Evolutionary conservation across 2,888 invertebrate species (phyloP).

Genomic region (Malachius bipustulatus): DNA sequence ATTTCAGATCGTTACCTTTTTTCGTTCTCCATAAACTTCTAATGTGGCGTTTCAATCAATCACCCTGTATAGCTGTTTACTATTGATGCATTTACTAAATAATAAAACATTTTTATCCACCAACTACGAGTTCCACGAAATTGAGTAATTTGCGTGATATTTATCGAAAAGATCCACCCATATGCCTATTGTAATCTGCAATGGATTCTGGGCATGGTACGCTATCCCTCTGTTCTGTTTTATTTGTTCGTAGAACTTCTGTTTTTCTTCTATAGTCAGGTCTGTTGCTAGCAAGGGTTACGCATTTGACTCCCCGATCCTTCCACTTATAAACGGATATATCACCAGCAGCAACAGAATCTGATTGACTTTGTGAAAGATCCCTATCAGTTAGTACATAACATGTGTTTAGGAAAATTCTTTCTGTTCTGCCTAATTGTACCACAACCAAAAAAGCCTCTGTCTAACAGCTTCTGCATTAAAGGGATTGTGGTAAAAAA

Average conservation of each 20-base stretch:
- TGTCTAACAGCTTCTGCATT: conserved; percentile 2
- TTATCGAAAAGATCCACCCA: conserved; percentile 5
- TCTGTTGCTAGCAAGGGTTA: conserved; percentile 6
- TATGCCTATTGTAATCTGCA: conserved; percentile 7
- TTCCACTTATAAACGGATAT: conserved; percentile 6
- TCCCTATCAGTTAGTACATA: conserved; percentile 3
- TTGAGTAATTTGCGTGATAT: conserved; percentile 4
- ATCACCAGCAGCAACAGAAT: conserved; percentile 5
- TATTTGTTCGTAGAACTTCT: conserved; percentile 4
- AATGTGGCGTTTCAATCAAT: too few relatives aligned
- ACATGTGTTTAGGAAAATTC: conserved; percentile 1
- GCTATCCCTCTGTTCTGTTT: conserved; percentile 1
- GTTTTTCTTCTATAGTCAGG: neutral
- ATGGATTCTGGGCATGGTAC: conserved; percentile 4
- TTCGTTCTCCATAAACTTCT: too few relatives aligned
- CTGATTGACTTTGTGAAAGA: conserved; percentile 3
- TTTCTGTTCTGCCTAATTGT: conserved; percentile 4
- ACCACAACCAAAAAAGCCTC: conserved; percentile 4
- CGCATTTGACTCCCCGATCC: conserved; percentile 6
- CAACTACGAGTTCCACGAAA: conserved; percentile 4
- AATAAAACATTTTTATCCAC: conserved; percentile 2
- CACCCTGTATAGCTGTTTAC: conserved; percentile 1
- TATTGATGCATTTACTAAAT: conserved; percentile 1
- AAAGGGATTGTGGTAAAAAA: conserved; percentile 3
- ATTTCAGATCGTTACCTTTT: too few relatives aligned